phyloP scores from a whole-genome alignment of 2,888 invertebrate species.

The Serripes groenlandicus region DNA sequence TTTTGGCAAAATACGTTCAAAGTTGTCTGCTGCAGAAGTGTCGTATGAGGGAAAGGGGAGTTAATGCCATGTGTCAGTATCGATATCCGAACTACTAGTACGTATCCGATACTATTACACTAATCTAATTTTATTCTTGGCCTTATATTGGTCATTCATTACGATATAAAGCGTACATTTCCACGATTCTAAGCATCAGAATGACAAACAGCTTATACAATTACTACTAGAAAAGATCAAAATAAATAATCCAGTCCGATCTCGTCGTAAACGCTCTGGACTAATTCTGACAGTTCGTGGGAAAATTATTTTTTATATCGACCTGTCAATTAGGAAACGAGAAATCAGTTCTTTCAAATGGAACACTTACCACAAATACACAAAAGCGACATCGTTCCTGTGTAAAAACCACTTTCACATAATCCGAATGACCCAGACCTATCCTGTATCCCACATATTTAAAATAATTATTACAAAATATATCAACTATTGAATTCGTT shows the following conservation, averaged over 20 bases:
- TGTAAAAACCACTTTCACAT: conserved; percentile 16
- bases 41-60: no score
- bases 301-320: conserved; percentile 21
- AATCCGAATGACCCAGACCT: conserved; percentile 34
- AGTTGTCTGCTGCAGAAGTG: no score
- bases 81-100: conserved; percentile 5
- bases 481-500: conserved; percentile 19
- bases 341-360: background rate
- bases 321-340: background rate
- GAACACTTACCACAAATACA: conserved; percentile 79
- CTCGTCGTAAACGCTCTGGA: background rate
- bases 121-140: no score
- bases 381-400: conserved; percentile 76
- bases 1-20: no score
- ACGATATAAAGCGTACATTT: no score
- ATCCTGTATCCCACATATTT: conserved; percentile 45
- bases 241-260: background rate
- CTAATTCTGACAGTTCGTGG: conserved; percentile 25
- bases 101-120: background rate
- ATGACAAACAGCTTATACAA: no score
- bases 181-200: no score
- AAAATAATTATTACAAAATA: conserved; percentile 17
- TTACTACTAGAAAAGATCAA: no score
- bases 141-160: no score
- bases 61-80: no score